phyloP scores from a whole-genome alignment of 2,797 vertebrate genomes.

The Gymnoscopelus microlampas region DNA sequence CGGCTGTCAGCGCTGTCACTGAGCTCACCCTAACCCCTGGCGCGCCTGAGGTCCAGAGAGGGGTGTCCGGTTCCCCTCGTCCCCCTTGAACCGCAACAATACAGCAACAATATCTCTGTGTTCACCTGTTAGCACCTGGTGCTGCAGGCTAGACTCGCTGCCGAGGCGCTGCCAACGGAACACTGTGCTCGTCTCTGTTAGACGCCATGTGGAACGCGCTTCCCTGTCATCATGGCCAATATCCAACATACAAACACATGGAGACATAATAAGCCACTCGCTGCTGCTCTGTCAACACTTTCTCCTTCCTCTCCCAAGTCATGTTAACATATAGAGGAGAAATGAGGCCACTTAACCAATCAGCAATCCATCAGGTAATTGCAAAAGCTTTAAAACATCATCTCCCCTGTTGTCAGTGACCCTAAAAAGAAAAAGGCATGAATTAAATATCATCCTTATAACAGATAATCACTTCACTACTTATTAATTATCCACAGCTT shows the following conservation, averaged over 20 bases:
- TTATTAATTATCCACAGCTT: not conserved
- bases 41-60: constrained; percentile 55
- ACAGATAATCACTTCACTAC: not conserved
- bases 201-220: constrained; percentile 76
- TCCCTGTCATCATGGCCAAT: constrained; percentile 72
- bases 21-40: constrained; percentile 65
- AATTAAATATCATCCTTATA: constrained; percentile 13
- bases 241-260: constrained; percentile 66
- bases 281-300: constrained; percentile 68
- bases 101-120: constrained; percentile 72
- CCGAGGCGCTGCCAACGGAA: constrained; percentile 49
- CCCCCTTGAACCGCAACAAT: constrained; percentile 62
- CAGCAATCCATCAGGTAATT: constrained; percentile 70
- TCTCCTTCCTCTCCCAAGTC: constrained; percentile 38
- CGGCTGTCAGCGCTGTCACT: constrained; percentile 65
- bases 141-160: constrained; percentile 49
- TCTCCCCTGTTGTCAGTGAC: constrained; percentile 25
- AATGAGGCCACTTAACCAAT: constrained; percentile 76
- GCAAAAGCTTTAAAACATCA: constrained; percentile 55
- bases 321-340: constrained; percentile 67
- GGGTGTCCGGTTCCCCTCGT: constrained; percentile 75
- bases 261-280: constrained; percentile 51
- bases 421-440: constrained; percentile 1
- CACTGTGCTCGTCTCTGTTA: constrained; percentile 57
- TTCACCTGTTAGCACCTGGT: constrained; percentile 79